These are phyloP conservation scores for Bettongia penicillata DNA, from an alignment of 2,113 vertebrate species.

Conservation along the genomic window DNA sequence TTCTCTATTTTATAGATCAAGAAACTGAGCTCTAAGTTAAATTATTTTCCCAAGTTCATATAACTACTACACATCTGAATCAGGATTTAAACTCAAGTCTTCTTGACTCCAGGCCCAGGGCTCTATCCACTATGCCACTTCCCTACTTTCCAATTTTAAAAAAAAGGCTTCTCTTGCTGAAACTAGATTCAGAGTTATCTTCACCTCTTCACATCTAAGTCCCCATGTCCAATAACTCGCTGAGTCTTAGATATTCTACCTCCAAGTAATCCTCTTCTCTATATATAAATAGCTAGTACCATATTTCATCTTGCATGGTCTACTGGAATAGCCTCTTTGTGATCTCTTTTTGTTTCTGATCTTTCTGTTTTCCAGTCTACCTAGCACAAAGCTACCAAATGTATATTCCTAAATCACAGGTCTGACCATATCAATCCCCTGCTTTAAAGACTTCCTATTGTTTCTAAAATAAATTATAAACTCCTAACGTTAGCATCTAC, in stretches of 20 bases:
- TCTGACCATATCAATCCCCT: neutral
- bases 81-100: neutral
- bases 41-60: neutral
- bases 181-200: neutral
- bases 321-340: neutral
- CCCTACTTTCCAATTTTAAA: neutral
- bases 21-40: neutral
- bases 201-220: neutral
- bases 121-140: neutral
- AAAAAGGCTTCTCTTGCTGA: neutral
- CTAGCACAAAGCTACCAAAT: neutral
- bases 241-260: neutral
- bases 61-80: neutral
- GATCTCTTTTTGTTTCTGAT: neutral
- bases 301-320: neutral
- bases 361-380: neutral
- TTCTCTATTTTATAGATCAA: neutral
- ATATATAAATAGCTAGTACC: neutral
- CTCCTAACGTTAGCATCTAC: neutral
- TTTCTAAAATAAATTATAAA: neutral
- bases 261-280: neutral
- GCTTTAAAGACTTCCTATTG: neutral
- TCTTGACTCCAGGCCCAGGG: neutral
- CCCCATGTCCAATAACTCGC: neutral
- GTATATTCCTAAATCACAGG: neutral